Conservation (phyloP, 2,888 invertebrate genomes). For the Frankliniella intonsa region DNA sequence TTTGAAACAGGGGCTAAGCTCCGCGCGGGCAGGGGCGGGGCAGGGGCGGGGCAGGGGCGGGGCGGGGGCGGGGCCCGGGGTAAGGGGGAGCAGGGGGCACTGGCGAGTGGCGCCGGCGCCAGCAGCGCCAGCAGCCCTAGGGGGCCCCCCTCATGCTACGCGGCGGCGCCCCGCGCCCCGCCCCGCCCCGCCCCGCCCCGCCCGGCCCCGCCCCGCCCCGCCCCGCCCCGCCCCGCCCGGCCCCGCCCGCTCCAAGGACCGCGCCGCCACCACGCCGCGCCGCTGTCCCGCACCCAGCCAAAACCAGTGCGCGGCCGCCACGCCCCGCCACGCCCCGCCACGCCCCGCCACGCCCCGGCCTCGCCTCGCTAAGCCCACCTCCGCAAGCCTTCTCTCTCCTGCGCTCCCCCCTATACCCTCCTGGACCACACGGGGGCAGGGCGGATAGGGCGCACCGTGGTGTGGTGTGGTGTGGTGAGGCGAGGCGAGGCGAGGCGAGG, state of each 20-base stretch:
- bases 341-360: background rate
- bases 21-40: background rate
- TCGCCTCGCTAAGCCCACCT: background rate
- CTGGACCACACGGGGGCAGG: background rate
- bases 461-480: background rate
- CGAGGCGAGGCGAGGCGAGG: background rate
- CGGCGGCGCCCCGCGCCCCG: background rate
- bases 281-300: background rate
- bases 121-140: background rate
- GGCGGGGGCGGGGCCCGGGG: background rate
- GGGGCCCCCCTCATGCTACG: background rate
- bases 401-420: background rate
- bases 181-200: background rate
- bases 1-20: constrained; percentile 14
- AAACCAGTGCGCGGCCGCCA: background rate
- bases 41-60: background rate
- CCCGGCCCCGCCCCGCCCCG: no score
- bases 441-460: no score
- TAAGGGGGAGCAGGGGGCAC: background rate
- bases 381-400: no score
- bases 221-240: background rate
- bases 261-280: background rate
- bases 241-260: background rate
- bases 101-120: background rate
- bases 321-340: background rate